Evolutionary conservation across 2,888 invertebrate species (phyloP).

Genomic region (Ormyrus thymus): DNA sequence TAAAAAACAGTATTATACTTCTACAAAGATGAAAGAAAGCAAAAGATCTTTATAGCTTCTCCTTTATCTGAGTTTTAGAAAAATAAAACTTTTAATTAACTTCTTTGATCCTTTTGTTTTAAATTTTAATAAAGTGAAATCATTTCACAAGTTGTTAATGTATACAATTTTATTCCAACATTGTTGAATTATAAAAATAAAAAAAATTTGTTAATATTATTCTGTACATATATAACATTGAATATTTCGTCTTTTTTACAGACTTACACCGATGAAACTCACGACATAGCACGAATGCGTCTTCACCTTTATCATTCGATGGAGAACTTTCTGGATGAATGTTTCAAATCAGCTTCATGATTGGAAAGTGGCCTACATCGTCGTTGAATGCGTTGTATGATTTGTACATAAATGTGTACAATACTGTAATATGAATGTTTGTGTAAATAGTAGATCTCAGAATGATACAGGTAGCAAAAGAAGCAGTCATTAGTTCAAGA

Average conservation of each 20-base stretch:
- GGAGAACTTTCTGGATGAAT: conserved; percentile 86
- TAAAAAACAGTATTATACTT: no score
- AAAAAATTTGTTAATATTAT: no score
- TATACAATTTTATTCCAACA: no score
- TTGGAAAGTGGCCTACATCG: conserved; percentile 27
- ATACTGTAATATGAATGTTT: conserved; percentile 69
- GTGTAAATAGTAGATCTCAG: conserved; percentile 63
- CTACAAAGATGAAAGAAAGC: no score
- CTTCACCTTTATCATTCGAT: conserved; percentile 93
- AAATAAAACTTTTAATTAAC: no score
- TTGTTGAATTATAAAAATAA: no score
- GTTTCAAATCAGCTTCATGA: conserved; percentile 73
- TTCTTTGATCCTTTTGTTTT: not conserved
- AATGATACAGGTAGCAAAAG: conserved; percentile 32
- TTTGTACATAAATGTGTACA: conserved; percentile 71
- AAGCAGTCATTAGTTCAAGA: conserved; percentile 32
- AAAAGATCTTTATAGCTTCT: not conserved
- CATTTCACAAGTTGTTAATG: no score
- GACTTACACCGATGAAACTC: conserved; percentile 97
- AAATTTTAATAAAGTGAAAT: conserved; percentile 3
- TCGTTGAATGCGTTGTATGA: conserved; percentile 56
- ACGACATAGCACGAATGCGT: conserved; percentile 87
- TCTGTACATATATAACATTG: not conserved
- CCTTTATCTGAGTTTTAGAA: no score
- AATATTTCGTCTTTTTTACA: conserved; percentile 71